These are phyloP conservation scores for Laticauda laticaudata DNA, from an alignment of 2,113 vertebrate genomes.

Conservation along the genomic window DNA sequence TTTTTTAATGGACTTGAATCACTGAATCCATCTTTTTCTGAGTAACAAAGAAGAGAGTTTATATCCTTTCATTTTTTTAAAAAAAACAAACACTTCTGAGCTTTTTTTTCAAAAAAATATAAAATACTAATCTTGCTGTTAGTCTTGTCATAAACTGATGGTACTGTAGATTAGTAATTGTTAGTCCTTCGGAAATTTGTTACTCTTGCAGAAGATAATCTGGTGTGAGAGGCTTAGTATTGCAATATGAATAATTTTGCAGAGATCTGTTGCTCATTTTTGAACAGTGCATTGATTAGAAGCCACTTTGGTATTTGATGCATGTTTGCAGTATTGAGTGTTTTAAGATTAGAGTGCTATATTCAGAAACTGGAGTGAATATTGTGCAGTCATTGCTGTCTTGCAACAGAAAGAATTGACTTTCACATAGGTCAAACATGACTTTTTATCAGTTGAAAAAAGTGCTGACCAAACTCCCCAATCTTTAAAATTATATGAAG, in stretches of 20 bases:
- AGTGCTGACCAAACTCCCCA: not conserved
- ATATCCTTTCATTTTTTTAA: not conserved
- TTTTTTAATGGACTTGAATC: slow-evolving; percentile 45
- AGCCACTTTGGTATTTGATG: not conserved
- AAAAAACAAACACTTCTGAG: not conserved
- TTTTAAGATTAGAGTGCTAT: not conserved
- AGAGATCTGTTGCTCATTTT: not conserved
- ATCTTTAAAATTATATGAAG: not conserved
- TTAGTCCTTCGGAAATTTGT: slow-evolving; percentile 12
- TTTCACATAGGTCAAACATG: not conserved
- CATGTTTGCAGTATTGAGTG: not conserved
- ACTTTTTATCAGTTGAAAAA: not conserved
- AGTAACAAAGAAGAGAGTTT: slow-evolving; percentile 30
- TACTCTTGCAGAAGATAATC: slow-evolving; percentile 9
- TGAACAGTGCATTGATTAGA: not conserved
- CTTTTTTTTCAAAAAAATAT: too few species aligned
- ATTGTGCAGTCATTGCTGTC: not conserved
- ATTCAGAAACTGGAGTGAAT: not conserved
- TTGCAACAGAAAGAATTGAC: not conserved
- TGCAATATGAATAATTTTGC: not conserved
- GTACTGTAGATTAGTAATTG: not conserved
- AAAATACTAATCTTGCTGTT: not conserved
- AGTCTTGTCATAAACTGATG: not conserved
- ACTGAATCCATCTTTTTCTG: slow-evolving; percentile 35
- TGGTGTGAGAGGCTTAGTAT: not conserved